Evolutionary conservation across 2,888 invertebrate species (phyloP).

Genomic region (Heteropelma amictum): DNA sequence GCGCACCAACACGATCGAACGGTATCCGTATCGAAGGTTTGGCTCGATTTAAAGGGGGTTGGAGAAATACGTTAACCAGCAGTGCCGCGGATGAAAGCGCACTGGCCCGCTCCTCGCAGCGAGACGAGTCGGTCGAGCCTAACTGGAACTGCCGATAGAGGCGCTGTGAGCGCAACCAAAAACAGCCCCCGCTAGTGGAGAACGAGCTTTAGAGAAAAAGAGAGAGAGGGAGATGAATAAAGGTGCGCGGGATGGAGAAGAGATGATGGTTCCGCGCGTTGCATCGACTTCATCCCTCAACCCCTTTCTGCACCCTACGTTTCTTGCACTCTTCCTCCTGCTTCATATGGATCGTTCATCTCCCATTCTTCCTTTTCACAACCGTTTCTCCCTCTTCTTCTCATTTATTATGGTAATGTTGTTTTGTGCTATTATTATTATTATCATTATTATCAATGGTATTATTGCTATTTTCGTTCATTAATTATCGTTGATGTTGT

Average conservation of each 20-base stretch:
- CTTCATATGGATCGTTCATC: constrained; percentile 32
- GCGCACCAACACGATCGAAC: constrained; percentile 5
- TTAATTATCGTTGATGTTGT: too few species aligned
- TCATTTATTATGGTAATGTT: too few species aligned
- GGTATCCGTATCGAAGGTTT: constrained; percentile 11
- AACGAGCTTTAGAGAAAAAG: constrained; percentile 41
- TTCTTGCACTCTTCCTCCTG: constrained; percentile 27
- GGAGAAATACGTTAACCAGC: constrained; percentile 61
- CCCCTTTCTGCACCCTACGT: neutral
- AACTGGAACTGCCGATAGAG: constrained; percentile 56
- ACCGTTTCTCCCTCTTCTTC: neutral
- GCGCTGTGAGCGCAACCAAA: constrained; percentile 68
- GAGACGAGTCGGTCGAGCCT: constrained; percentile 52
- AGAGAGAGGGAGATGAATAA: constrained; percentile 13
- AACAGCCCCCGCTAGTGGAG: constrained; percentile 63
- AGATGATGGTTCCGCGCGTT: constrained; percentile 42
- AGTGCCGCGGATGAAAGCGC: constrained; percentile 73
- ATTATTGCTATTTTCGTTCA: too few species aligned
- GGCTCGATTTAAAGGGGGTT: constrained; percentile 14
- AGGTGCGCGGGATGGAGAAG: constrained; percentile 36
- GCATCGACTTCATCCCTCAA: constrained; percentile 43
- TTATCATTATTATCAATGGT: too few species aligned
- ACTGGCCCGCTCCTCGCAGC: constrained; percentile 65
- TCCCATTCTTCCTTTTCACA: neutral
- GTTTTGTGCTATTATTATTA: too few species aligned